Conservation (phyloP, 2,113 vertebrate species). For the Notarius quadriscutis region DNA sequence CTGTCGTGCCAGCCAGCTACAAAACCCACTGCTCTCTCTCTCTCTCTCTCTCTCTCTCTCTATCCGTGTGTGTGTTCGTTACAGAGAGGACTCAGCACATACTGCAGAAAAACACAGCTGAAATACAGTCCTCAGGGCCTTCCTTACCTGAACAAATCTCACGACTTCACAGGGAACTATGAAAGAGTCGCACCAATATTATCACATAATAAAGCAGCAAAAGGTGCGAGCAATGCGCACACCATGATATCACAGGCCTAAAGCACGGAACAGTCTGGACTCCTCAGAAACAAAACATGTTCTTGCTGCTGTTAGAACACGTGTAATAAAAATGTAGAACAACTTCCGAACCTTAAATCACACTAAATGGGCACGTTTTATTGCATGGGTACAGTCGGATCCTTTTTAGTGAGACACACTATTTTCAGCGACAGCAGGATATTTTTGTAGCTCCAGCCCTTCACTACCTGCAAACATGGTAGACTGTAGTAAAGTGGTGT, state of each 20-base stretch:
- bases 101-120: neutral
- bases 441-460: neutral
- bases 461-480: neutral
- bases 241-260: neutral
- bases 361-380: neutral
- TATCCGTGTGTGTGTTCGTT: neutral
- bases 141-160: neutral
- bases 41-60: no score
- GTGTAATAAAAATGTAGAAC: neutral
- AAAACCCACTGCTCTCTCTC: neutral
- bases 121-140: neutral
- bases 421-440: constrained; percentile 1
- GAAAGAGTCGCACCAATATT: neutral
- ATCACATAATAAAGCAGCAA: neutral
- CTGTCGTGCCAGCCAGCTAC: constrained; percentile 17
- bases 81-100: neutral
- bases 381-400: neutral
- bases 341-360: neutral
- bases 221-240: neutral
- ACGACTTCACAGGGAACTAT: neutral
- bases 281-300: neutral
- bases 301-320: neutral
- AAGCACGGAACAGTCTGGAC: neutral
- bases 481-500: neutral
- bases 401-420: neutral